Base-by-base conservation (phyloP, 2,113 vertebrate species). In the Sturnus vulgaris region DNA sequence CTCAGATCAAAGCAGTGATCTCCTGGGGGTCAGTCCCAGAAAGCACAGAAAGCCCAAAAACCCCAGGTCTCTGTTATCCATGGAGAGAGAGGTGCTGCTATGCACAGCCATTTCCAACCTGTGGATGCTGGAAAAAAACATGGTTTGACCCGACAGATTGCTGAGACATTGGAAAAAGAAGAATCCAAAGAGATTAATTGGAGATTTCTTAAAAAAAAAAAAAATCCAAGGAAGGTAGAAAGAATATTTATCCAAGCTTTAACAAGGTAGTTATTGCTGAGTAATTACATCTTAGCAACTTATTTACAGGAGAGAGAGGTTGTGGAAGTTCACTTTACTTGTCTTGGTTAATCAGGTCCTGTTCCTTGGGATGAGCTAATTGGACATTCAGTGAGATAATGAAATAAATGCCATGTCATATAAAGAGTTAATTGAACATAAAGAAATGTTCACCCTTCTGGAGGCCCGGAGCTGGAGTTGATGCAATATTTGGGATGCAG, bases 341-440 rank as follows among this genome's bases (percentile, higher is more conserved):
- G 86, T 88, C 82, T 92, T 68, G 52, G 75, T 94, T 94, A 96
- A 96, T 96, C 88, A 95, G 82, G 82, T 63, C 66, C 64, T 6
- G 2, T 86, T 92, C 93, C 79, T 90, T 88, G 79, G 87, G 90
- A 86, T 13, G 47, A 77, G 64, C 52, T 96, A 93, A 95, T 96
- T 93, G 85, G 88, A 77, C 87, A 93, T 91, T 96, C 92, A 92
- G 75, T 35, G 79, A 81, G 82, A 55, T 92, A 95, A 95, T 93
- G 85, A 81, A 96, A 96, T 96, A 86, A 96, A 95, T 92, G 87
- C 64, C 71, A 56, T 21, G 76, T 93, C 79, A 66, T 69, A 70
- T 81, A 88, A 96, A 95, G 95, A 94, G 85, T 96, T 96, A 96
- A 94, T 96, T 95, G 95, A 84, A 59, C 69, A 89, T 68, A 86